These are phyloP conservation scores for Mesembrinibis cayennensis DNA, from an alignment of 2,113 vertebrate species.

Conservation along the genomic window DNA sequence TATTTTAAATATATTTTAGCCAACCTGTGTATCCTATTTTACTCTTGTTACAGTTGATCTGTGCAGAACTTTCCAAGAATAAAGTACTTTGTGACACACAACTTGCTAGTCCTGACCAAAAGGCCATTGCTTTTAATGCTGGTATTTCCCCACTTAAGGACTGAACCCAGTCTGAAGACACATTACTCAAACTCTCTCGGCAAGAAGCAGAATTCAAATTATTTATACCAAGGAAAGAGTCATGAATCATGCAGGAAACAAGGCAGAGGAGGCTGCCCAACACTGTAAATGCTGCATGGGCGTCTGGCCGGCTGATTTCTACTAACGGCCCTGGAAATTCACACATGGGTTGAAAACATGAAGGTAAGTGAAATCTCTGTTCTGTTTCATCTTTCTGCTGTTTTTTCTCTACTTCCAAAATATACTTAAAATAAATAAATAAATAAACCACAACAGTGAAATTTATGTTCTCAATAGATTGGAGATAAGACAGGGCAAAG, in stretches of 20 bases:
- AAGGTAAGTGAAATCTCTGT: background rate
- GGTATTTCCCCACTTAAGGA: background rate
- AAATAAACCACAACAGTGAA: background rate
- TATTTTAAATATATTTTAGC: background rate
- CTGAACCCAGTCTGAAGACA: background rate
- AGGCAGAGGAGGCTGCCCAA: background rate
- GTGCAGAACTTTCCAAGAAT: background rate
- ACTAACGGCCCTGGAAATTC: background rate
- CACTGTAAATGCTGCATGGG: background rate
- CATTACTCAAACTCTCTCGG: background rate
- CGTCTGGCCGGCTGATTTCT: background rate
- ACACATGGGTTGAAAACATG: background rate
- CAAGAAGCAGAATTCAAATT: background rate
- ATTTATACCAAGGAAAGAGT: background rate
- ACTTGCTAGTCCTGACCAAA: background rate
- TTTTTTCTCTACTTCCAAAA: background rate
- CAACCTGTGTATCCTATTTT: background rate
- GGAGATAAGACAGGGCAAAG: background rate
- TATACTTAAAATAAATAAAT: background rate
- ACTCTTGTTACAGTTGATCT: background rate
- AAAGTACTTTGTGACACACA: background rate
- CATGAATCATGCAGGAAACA: background rate
- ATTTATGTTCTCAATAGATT: background rate
- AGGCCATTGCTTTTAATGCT: background rate
- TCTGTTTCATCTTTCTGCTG: background rate